Conservation (phyloP, 2,797 vertebrate species). For the Karalla daura region DNA sequence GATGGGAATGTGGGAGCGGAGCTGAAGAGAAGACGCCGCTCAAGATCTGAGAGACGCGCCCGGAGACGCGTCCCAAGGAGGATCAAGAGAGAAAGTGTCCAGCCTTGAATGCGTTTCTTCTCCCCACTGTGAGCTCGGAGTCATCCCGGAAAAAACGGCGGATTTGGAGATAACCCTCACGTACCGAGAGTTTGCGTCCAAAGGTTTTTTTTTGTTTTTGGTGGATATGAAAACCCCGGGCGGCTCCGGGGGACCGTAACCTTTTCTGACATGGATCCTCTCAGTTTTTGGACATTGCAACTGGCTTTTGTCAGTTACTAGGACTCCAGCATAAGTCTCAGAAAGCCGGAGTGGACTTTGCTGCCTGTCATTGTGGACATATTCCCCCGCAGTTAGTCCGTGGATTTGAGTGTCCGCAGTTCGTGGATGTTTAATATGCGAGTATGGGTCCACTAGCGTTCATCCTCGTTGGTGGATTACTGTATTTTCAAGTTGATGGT, state of each 20-base stretch:
- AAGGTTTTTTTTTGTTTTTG: too few species aligned
- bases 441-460: conserved; percentile 95
- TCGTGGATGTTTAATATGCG: conserved; percentile 94
- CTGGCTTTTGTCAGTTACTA: conserved; percentile 82
- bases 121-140: conserved; percentile 42
- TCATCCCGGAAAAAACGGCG: conserved; percentile 17
- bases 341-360: conserved; percentile 51
- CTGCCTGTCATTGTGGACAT: conserved; percentile 53
- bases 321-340: conserved; percentile 73
- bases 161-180: conserved; percentile 35
- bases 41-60: conserved; percentile 69
- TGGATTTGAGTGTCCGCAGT: conserved; percentile 85
- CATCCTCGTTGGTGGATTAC: conserved; percentile 94
- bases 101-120: conserved; percentile 4
- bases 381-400: conserved; percentile 55
- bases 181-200: conserved; percentile 58
- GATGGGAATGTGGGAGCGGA: conserved; percentile 17
- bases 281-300: conserved; percentile 78
- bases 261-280: conserved; percentile 75
- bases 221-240: conserved; percentile 68
- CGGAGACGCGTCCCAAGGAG: conserved; percentile 62
- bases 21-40: conserved; percentile 55
- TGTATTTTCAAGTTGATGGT: conserved; percentile 92
- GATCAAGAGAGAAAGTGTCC: conserved; percentile 44
- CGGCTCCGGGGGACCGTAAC: conserved; percentile 73